These are phyloP conservation scores for Bubo blakistoni DNA, from an alignment of 2,113 vertebrate genomes.

Conservation along the genomic window DNA sequence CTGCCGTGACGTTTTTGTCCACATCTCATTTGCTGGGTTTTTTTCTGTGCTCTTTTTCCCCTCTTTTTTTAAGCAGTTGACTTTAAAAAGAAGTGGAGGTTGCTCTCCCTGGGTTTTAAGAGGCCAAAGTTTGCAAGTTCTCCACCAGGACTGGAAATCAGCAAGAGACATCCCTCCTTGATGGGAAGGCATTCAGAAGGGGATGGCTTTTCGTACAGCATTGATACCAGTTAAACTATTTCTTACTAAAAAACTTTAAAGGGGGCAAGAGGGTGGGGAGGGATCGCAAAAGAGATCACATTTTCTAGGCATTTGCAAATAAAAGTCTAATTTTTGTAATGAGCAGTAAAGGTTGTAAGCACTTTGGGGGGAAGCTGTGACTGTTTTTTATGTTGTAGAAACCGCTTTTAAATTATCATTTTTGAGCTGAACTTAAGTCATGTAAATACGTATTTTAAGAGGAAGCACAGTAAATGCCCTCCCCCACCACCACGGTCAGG, in stretches of 20 bases:
- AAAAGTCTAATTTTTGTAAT: constrained; percentile 69
- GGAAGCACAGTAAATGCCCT: neutral
- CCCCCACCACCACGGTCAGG: neutral
- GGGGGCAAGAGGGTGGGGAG: neutral
- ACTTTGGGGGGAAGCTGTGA: neutral
- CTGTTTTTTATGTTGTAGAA: constrained; percentile 9
- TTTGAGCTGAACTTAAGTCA: neutral
- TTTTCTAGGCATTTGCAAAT: constrained; percentile 56
- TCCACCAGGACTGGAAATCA: neutral
- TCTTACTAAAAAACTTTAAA: constrained; percentile 39
- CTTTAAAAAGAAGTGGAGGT: neutral
- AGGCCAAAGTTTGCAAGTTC: constrained; percentile 33
- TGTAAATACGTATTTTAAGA: constrained; percentile 32
- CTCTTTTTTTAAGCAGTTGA: neutral
- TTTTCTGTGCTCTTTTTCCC: neutral
- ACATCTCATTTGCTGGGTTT: neutral
- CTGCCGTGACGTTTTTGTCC: neutral
- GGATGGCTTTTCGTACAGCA: neutral
- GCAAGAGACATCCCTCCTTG: neutral
- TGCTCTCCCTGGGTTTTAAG: neutral
- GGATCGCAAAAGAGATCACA: neutral
- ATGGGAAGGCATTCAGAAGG: neutral
- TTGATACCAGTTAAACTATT: constrained; percentile 33
- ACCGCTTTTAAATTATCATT: constrained; percentile 27
- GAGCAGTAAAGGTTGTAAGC: constrained; percentile 1